Percentiles rank a stretch among this genome's conserved stretches.
Evolutionary conservation across 2,797 vertebrate genomes (phyloP).

Genomic region (Hydrophis major): DNA sequence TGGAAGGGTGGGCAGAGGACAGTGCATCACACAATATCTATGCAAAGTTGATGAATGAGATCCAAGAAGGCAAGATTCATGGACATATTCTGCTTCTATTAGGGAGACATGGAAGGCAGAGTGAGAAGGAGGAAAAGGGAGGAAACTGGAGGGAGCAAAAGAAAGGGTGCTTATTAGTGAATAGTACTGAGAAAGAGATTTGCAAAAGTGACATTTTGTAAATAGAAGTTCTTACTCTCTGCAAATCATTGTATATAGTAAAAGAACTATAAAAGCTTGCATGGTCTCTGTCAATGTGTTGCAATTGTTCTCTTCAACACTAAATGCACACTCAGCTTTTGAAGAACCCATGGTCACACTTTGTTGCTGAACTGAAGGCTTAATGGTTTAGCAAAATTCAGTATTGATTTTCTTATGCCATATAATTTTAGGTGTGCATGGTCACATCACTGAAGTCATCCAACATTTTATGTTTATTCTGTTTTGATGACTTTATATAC

Average conservation of each 20-base stretch:
- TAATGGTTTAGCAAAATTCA: conserved; percentile 42
- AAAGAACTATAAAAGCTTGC: background rate
- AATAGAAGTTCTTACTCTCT: background rate
- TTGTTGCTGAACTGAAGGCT: conserved; percentile 5
- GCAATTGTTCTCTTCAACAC: background rate
- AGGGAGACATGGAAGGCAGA: background rate
- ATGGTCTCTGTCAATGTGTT: background rate
- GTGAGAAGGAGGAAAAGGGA: background rate
- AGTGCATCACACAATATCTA: background rate
- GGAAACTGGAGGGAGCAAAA: background rate
- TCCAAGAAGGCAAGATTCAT: background rate
- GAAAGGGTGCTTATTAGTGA: background rate
- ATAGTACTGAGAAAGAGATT: background rate
- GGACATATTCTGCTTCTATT: background rate
- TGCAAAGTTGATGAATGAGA: background rate
- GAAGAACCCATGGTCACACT: background rate
- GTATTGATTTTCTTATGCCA: conserved; percentile 49
- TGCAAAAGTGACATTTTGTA: background rate
- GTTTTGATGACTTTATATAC: conserved; percentile 33
- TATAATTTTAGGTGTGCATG: conserved; percentile 33
- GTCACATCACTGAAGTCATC: conserved; percentile 8
- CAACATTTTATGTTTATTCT: conserved; percentile 37
- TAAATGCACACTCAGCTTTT: background rate
- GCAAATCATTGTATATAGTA: background rate
- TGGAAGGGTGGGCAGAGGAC: background rate